Conservation (phyloP, 2,113 vertebrate genomes). For the Synchiropus splendidus region DNA sequence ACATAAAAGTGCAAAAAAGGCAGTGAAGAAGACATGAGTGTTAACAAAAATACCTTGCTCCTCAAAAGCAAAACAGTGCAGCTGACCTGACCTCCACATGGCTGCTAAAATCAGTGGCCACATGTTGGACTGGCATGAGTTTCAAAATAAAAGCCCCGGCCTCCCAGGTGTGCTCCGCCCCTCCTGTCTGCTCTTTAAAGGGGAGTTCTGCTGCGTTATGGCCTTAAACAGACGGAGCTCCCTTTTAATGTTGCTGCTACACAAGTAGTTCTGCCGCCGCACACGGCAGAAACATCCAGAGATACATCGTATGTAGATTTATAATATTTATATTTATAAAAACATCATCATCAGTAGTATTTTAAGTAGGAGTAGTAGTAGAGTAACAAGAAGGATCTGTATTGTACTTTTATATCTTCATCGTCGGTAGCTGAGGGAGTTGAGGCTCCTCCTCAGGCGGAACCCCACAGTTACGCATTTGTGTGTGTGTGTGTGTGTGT, state of each 20-base stretch:
- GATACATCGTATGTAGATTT: conserved; percentile 11
- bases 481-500: no score
- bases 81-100: no score
- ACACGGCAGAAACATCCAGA: conserved; percentile 68
- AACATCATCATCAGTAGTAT: conserved; percentile 64
- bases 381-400: conserved; percentile 72
- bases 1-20: no score
- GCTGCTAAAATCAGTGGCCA: no score
- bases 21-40: no score
- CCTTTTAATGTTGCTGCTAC: conserved; percentile 62
- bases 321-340: conserved; percentile 59
- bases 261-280: conserved; percentile 66
- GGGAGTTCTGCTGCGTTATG: conserved; percentile 39
- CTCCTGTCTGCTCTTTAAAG: conserved; percentile 40
- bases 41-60: no score
- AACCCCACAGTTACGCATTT: conserved; percentile 23
- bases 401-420: conserved; percentile 62
- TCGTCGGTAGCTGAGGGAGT: conserved; percentile 46
- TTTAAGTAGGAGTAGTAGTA: conserved; percentile 63
- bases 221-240: conserved; percentile 30
- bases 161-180: conserved; percentile 29
- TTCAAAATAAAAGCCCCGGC: conserved; percentile 23
- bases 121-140: not conserved
- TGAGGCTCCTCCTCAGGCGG: conserved; percentile 41
- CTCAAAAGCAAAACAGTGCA: no score